Conservation (phyloP, 2,113 vertebrate genomes). For the Nothobranchius furzeri region DNA sequence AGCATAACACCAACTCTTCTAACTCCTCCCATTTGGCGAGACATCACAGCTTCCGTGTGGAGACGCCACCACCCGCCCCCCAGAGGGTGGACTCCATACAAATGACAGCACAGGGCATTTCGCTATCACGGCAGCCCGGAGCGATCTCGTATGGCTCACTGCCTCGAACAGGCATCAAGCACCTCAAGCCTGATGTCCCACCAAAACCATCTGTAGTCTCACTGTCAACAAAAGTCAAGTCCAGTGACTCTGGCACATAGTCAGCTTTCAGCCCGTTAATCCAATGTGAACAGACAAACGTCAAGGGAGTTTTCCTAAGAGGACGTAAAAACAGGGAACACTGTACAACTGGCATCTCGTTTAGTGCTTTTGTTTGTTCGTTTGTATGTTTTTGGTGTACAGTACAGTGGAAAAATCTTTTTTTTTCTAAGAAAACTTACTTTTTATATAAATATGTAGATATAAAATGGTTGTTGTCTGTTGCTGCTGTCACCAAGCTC, state of each 20-base stretch:
- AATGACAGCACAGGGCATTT: conserved; percentile 85
- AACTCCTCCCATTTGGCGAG: conserved; percentile 95
- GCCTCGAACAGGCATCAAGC: conserved; percentile 89
- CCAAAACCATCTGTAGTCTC: conserved; percentile 94
- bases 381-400: conserved; percentile 75
- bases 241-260: conserved; percentile 95
- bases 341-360: conserved; percentile 78
- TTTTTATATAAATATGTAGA: conserved; percentile 80
- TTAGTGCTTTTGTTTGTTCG: conserved; percentile 75
- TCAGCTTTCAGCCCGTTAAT: conserved; percentile 57
- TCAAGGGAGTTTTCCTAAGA: conserved; percentile 44
- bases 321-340: conserved; percentile 73
- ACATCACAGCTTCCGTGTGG: conserved; percentile 94
- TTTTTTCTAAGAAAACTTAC: conserved; percentile 59
- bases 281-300: conserved; percentile 59
- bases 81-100: conserved; percentile 99
- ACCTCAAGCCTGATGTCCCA: conserved; percentile 95
- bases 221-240: conserved; percentile 90
- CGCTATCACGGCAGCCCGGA: conserved; percentile 89
- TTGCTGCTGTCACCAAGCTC: conserved; percentile 75
- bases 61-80: conserved; percentile 92
- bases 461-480: conserved; percentile 75
- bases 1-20: conserved; percentile 99
- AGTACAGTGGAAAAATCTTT: conserved; percentile 77
- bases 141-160: conserved; percentile 91